These are phyloP conservation scores for Epinotia demarniana DNA, from an alignment of 2,888 invertebrate species.

Conservation along the genomic window DNA sequence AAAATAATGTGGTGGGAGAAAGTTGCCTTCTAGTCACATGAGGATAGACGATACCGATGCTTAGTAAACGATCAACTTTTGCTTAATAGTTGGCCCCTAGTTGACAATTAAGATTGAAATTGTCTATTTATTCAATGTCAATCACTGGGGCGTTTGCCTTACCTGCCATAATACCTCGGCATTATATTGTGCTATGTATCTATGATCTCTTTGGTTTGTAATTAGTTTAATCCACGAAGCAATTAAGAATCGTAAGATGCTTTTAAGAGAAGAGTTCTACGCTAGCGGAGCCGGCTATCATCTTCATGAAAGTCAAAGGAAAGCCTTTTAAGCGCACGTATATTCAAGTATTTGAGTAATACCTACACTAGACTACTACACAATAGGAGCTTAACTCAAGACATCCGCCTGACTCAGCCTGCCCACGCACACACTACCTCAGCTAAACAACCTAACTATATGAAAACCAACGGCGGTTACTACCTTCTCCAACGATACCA, in stretches of 20 bases:
- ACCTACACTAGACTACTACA: constrained; percentile 20
- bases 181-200: too few species aligned
- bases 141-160: too few species aligned
- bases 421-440: constrained; percentile 6
- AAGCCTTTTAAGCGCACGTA: constrained; percentile 2
- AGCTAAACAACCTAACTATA: not conserved
- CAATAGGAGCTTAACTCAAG: constrained; percentile 33
- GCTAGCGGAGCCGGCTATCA: not conserved
- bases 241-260: too few species aligned
- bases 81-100: too few species aligned
- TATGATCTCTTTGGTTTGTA: too few species aligned
- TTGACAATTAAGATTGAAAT: too few species aligned
- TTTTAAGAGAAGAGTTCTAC: too few species aligned
- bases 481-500: not conserved
- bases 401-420: constrained; percentile 39
- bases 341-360: constrained; percentile 12
- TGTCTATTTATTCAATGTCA: too few species aligned
- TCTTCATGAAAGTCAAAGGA: not conserved
- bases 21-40: not conserved
- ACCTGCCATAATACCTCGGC: too few species aligned
- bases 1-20: not conserved
- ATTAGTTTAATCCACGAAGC: too few species aligned
- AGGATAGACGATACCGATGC: too few species aligned
- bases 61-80: too few species aligned
- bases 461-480: not conserved